Percentiles rank a stretch among this genome's conserved stretches.
phyloP scores from a whole-genome alignment of 2,888 invertebrate species.

The Drosophila engyochracea region DNA sequence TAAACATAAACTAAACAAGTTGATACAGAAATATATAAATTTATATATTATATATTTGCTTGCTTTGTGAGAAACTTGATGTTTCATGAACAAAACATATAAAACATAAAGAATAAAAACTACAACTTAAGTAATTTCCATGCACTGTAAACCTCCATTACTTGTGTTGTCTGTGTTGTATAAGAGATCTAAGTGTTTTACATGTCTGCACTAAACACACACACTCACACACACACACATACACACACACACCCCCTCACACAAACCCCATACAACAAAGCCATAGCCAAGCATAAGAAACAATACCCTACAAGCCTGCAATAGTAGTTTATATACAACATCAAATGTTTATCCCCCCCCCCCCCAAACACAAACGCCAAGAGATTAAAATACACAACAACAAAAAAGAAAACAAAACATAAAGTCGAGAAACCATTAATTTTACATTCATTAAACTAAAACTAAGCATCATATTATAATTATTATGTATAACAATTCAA shows the following conservation, averaged over 20 bases:
- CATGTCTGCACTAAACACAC: conserved; percentile 32
- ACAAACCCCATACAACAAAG: conserved; percentile 12
- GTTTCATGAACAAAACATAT: conserved; percentile 32
- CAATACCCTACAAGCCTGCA: conserved; percentile 49
- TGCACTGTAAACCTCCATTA: conserved; percentile 17
- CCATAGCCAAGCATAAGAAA: conserved; percentile 29
- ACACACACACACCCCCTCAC: background rate
- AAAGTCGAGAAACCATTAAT: conserved; percentile 47
- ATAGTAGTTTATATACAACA: conserved; percentile 69
- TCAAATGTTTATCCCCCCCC: conserved; percentile 55
- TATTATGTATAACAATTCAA: conserved; percentile 43
- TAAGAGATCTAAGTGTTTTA: conserved; percentile 35
- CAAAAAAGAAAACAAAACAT: conserved; percentile 1
- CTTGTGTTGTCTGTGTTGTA: conserved; percentile 36
- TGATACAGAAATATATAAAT: conserved; percentile 13
- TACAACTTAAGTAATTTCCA: conserved; percentile 26
- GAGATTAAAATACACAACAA: conserved; percentile 67
- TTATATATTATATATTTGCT: conserved; percentile 20
- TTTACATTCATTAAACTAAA: conserved; percentile 44
- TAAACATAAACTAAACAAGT: conserved; percentile 28
- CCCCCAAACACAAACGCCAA: conserved; percentile 33
- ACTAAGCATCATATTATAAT: conserved; percentile 51
- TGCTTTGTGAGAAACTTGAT: conserved; percentile 24
- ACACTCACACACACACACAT: background rate
- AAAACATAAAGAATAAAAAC: conserved; percentile 1